Evolutionary conservation across 2,888 invertebrate genomes (phyloP).

Genomic region (Poecilobothrus nobilitatus): DNA sequence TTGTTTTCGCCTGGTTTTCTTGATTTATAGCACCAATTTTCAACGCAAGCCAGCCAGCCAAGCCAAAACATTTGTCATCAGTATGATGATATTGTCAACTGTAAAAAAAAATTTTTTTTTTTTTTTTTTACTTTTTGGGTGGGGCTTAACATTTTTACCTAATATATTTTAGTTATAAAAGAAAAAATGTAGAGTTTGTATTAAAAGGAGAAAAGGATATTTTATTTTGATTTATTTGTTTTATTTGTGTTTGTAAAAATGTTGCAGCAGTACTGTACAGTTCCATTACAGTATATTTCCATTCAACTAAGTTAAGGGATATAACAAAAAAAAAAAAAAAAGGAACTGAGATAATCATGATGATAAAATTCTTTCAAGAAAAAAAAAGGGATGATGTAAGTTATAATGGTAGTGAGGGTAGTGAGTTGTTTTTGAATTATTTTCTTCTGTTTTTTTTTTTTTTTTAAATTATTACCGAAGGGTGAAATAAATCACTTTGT

Average conservation of each 20-base stretch:
- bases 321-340: no score
- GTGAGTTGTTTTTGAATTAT: not conserved
- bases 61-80: not conserved
- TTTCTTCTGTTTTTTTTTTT: no score
- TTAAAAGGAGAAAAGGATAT: not conserved
- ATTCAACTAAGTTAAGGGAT: no score
- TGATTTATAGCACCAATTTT: conserved; percentile 5
- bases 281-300: no score
- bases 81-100: conserved; percentile 8
- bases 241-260: not conserved
- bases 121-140: not conserved
- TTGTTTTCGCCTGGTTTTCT: not conserved
- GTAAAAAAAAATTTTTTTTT: not conserved
- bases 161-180: not conserved
- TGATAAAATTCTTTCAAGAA: no score
- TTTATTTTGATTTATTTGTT: not conserved
- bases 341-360: no score
- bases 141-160: conserved; percentile 9
- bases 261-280: not conserved
- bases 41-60: conserved; percentile 2
- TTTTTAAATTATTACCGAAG: not conserved
- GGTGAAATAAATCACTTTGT: not conserved
- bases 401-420: not conserved
- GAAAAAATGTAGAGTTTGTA: not conserved
- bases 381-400: not conserved